Base-by-base conservation (phyloP, 64 coral and sea anemone genomes). In the Montipora capricornis region DNA sequence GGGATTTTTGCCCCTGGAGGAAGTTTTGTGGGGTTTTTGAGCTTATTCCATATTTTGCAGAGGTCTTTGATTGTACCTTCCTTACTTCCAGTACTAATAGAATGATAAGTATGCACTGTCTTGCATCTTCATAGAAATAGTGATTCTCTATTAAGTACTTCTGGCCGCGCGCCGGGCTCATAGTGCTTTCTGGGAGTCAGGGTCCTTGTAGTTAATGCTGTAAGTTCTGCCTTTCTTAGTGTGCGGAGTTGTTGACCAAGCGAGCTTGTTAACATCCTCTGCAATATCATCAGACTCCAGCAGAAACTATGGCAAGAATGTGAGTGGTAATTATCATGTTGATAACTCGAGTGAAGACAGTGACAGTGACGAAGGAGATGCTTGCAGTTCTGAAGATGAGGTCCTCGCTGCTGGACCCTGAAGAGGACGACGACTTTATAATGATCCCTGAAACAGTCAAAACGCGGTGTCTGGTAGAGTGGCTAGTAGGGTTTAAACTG, bases 381-480 rank as follows among this genome's bases (percentile, higher is more conserved):
- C 17, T 68, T 15, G 64, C 64, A 68, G 64, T 68, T 68, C 64
- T 68, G 64, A 68, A 22, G 69, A 73, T 20, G 69, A 73, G 69
- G 69, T 22, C 69, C 69, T 73, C 20, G 69, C 69, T 22, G 69
- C 69, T 73, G 20, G 20, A 22, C 2, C 69, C 6, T 20, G n/a
- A 73, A 73, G 1, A 73, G 69, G 69, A 73, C 19, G 69, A 22
- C n/a, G 20, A 73, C 69, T 20, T 26, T 73, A 62, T 73, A 73
- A 73, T 73, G 69, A 73, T 73, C 69, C 69, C 69, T 16, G n/a
- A 73, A 73, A 73, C 78, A 80, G 78, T 80, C 78, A 80, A 45
- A 80, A 80, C 6, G 52, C 10, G 52, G 22, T 22, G 24, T 78
- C 20, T 80, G 78, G 11, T 3, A 22, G 78, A 80, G 78, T 80